Evolutionary conservation across 2,797 vertebrate genomes (phyloP).

Genomic region (Fistularia tabacaria): DNA sequence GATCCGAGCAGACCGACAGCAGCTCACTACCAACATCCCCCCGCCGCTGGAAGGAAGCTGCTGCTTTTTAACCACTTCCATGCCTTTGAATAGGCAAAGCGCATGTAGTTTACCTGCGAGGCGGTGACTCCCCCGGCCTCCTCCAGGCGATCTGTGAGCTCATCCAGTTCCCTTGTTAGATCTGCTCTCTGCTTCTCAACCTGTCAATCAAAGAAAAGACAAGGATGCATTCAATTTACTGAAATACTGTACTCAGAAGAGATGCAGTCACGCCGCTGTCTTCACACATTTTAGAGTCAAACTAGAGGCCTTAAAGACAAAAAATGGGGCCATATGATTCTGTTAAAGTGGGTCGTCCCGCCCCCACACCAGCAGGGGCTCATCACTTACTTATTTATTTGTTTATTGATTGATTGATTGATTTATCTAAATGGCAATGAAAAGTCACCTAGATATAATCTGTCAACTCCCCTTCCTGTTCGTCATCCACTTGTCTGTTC

Average conservation of each 20-base stretch:
- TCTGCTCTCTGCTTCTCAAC: slow-evolving; percentile 82
- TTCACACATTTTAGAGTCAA: neutral
- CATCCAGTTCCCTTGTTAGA: slow-evolving; percentile 78
- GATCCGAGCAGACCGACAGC: too few species aligned
- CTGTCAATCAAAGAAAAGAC: slow-evolving; percentile 42
- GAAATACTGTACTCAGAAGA: neutral
- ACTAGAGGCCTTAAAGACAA: neutral
- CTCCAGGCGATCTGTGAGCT: slow-evolving; percentile 79
- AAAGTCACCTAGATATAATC: too few species aligned
- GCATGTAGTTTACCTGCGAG: slow-evolving; percentile 68
- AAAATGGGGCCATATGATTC: neutral
- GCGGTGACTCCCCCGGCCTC: slow-evolving; percentile 78
- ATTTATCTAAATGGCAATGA: too few species aligned
- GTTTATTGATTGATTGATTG: too few species aligned
- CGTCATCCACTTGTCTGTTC: too few species aligned
- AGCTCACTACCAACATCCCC: too few species aligned
- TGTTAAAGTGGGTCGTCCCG: neutral
- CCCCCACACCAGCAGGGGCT: too few species aligned
- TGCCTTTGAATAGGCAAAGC: too few species aligned
- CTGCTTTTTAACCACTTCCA: too few species aligned
- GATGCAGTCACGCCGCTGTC: neutral
- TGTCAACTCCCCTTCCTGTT: too few species aligned
- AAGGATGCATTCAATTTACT: neutral
- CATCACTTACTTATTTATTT: too few species aligned
- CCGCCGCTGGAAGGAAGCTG: too few species aligned